These are phyloP conservation scores for Peromyscus nudipes DNA, from an alignment of 2,797 vertebrate species.

Conservation along the genomic window DNA sequence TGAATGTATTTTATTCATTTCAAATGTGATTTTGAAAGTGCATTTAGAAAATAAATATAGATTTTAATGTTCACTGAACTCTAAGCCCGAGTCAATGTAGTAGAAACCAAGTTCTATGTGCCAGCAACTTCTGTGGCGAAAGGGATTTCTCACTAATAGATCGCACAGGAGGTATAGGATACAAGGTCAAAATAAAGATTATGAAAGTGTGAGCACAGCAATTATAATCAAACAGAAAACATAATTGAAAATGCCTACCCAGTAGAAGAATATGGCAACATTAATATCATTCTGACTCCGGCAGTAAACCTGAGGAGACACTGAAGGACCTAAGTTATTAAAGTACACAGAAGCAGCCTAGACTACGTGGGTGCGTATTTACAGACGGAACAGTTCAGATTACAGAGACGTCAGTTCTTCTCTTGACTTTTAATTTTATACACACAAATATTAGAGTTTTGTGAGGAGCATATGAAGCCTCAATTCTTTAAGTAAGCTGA, in stretches of 20 bases:
- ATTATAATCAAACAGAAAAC: slow-evolving; percentile 17
- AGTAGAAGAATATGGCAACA: neutral
- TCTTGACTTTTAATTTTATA: slow-evolving; percentile 46
- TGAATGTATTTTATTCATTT: slow-evolving; percentile 39
- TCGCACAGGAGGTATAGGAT: neutral
- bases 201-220: neutral
- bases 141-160: slow-evolving; percentile 23
- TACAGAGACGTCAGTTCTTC: neutral
- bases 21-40: neutral
- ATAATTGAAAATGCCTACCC: neutral
- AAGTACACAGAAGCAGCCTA: neutral
- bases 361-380: neutral
- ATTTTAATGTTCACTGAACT: neutral
- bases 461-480: neutral
- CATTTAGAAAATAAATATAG: slow-evolving; percentile 18
- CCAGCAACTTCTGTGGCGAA: neutral
- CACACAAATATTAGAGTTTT: neutral
- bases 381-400: neutral
- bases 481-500: neutral
- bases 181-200: slow-evolving; percentile 41
- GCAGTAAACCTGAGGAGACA: slow-evolving; percentile 32
- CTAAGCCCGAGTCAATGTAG: neutral
- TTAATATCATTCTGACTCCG: neutral
- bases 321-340: neutral
- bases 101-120: neutral